phyloP scores from a whole-genome alignment of 2,888 invertebrate genomes.

The Panopea generosa region DNA sequence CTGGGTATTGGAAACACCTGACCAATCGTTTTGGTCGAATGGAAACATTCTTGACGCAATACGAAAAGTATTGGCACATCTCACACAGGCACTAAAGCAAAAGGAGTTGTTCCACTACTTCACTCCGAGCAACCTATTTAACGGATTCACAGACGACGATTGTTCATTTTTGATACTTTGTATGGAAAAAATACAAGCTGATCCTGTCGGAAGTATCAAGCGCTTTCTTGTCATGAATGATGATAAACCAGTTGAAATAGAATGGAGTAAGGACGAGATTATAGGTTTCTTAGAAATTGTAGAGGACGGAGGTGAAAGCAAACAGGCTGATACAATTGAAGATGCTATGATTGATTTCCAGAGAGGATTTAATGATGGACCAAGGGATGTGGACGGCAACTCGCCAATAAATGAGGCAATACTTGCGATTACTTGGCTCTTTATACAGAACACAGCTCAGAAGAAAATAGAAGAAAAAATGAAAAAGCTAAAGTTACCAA shows the following conservation, averaged over 20 bases:
- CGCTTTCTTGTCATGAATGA: constrained; percentile 33
- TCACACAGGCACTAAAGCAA: constrained; percentile 6
- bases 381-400: constrained; percentile 18
- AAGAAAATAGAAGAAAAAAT: too few relatives aligned
- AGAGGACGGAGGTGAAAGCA: constrained; percentile 30
- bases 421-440: too few relatives aligned
- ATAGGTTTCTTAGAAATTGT: constrained; percentile 21
- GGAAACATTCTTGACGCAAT: constrained; percentile 19
- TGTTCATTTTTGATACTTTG: constrained; percentile 17
- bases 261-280: constrained; percentile 22
- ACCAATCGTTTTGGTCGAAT: constrained; percentile 16
- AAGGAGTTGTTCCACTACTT: constrained; percentile 40
- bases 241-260: constrained; percentile 8
- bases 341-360: constrained; percentile 48
- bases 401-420: constrained; percentile 41
- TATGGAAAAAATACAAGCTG: constrained; percentile 9
- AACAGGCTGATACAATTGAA: constrained; percentile 21
- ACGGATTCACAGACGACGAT: constrained; percentile 19
- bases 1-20: constrained; percentile 45
- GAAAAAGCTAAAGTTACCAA: too few relatives aligned
- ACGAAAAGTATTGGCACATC: constrained; percentile 14
- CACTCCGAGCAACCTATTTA: constrained; percentile 36
- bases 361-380: constrained; percentile 35
- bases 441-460: too few relatives aligned
- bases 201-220: constrained; percentile 29